Base-by-base conservation (phyloP, 2,113 vertebrate genomes). In the Seriola quinqueradiata region DNA sequence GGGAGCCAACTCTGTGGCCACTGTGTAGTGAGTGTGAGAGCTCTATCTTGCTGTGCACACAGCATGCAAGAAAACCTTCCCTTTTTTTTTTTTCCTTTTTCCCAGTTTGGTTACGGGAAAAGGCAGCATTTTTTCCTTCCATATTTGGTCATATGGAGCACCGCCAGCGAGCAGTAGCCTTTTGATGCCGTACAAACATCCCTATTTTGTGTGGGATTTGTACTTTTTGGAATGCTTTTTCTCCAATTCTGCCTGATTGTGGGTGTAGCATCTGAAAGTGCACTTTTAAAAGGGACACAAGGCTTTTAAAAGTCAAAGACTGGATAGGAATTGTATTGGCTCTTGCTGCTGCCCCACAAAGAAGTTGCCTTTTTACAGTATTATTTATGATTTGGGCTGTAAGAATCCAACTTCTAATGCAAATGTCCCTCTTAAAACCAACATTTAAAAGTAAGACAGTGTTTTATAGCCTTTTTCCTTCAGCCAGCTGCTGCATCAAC, bases 141-240 rank as follows among this genome's bases (percentile, higher is more conserved):
- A 95, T 96, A 96, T 96, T 94, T 96, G 95, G 95, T 94, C 95
- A 96, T 95, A 88, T 95, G 94, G 95, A 95, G 92, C 89, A 23
- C 81, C 9, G 93, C 95, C 95, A 95, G 90, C 78, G 82, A 89
- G 95, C 94, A 92, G 92, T 91, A 94, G 93, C 92, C 91, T 92
- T 95, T 95, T 95, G 94, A 95, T 95, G 93, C 92, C 66, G 84
- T 91, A 91, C 91, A 94, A 92, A 91, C 92, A 94, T 95, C 91
- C 92, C 89, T 85, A 90, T 93, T 94, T 93, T 93, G 86, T 93
- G 92, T 92, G 93, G 92, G 92, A 93, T 93, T 89, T 88, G 88
- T 90, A 68, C 92, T 89, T 89, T 89, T 82, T 88, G 89, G 89
- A 90, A 83, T 83, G 89, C 81, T 50, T 77, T 82, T 82, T 88